These are phyloP conservation scores for Drosophila burlai DNA, from an alignment of 1,140 invertebrate species.

Conservation along the genomic window DNA sequence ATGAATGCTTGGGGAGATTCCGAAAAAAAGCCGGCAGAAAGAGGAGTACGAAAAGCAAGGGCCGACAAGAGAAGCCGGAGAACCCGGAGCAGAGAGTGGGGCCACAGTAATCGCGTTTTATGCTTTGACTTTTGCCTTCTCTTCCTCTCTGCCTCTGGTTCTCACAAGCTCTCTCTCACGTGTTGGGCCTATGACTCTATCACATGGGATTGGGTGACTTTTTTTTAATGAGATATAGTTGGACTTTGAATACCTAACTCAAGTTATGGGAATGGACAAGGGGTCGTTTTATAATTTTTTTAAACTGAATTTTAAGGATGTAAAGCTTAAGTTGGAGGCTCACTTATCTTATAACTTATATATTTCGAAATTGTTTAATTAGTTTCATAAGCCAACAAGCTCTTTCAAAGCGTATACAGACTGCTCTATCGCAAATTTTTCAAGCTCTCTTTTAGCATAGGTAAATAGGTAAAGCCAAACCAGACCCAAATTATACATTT, in stretches of 20 bases:
- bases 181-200: constrained; percentile 21
- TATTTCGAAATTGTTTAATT: too few species aligned
- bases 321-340: too few species aligned
- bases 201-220: constrained; percentile 1
- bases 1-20: constrained; percentile 28
- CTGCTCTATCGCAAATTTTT: background rate
- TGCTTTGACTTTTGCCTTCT: constrained; percentile 45
- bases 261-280: background rate
- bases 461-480: constrained; percentile 13
- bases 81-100: constrained; percentile 3
- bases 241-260: constrained; percentile 12
- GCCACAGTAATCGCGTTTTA: constrained; percentile 67
- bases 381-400: background rate
- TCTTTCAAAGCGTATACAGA: background rate
- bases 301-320: background rate
- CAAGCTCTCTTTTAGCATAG: constrained; percentile 6
- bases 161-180: constrained; percentile 23
- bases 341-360: too few species aligned
- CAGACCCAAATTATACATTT: constrained; percentile 36
- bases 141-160: background rate
- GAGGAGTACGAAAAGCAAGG: constrained; percentile 15
- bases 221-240: background rate
- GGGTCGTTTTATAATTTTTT: too few species aligned
- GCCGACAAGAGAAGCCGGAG: constrained; percentile 1
- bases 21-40: constrained; percentile 36